Conservation (phyloP, 2,113 vertebrate species). For the Erythrolamprus reginae region DNA sequence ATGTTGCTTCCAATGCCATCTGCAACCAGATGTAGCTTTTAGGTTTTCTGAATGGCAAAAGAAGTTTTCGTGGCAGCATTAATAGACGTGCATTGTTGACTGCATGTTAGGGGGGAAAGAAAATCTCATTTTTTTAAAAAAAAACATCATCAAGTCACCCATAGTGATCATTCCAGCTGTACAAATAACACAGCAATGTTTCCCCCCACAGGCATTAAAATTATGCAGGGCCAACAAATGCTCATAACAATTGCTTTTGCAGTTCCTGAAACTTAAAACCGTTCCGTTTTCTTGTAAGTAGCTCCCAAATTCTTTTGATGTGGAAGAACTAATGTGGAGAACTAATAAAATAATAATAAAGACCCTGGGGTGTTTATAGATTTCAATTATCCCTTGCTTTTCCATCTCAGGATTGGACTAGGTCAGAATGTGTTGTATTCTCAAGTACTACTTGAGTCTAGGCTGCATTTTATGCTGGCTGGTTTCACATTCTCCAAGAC, state of each 20-base stretch:
- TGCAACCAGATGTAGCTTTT: constrained; percentile 34
- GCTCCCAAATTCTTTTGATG: constrained; percentile 81
- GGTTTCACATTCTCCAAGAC: constrained; percentile 56
- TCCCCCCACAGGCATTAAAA: constrained; percentile 66
- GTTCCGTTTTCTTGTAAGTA: constrained; percentile 78
- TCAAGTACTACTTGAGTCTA: constrained; percentile 83
- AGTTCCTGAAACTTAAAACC: constrained; percentile 70
- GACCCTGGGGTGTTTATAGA: constrained; percentile 81
- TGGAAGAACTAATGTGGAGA: constrained; percentile 72
- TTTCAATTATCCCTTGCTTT: constrained; percentile 80
- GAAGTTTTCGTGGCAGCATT: constrained; percentile 36
- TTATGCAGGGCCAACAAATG: constrained; percentile 70
- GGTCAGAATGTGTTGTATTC: constrained; percentile 71
- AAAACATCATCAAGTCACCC: constrained; percentile 27
- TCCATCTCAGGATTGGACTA: constrained; percentile 75
- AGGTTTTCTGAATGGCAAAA: constrained; percentile 36
- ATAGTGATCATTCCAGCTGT: constrained; percentile 72
- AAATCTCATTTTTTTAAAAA: constrained; percentile 28
- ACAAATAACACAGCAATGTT: constrained; percentile 74
- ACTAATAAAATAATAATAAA: constrained; percentile 79
- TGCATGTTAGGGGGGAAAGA: constrained; percentile 40
- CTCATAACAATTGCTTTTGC: constrained; percentile 76
- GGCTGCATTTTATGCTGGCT: constrained; percentile 66
- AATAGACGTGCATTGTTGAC: constrained; percentile 33
- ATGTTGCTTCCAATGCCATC: constrained; percentile 5